Base-by-base conservation (phyloP, 2,797 vertebrate species). In the Notoglanidium macrostoma region DNA sequence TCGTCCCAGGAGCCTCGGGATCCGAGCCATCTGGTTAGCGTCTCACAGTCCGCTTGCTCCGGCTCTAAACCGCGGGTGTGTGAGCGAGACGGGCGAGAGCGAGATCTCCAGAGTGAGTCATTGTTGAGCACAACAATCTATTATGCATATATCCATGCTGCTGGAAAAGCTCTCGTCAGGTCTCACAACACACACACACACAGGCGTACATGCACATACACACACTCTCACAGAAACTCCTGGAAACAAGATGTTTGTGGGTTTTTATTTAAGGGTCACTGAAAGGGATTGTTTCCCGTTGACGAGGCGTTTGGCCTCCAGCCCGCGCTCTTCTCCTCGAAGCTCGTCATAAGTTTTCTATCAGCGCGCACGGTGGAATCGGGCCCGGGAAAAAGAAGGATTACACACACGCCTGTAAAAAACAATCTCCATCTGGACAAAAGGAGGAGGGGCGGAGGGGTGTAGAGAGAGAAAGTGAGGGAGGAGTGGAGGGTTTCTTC, bases 381-480 rank as follows among this genome's bases (percentile, higher is more conserved):
- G 55, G 74, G 85, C 84, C 77, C 89, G 82, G 90, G 89, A 91
- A 91, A 89, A 90, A 92, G 90, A 88, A 82, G 91, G 93, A 94
- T 94, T 94, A 94, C 90, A 93, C 91, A 93, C 92, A 92, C 90
- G 87, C 89, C 94, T 88, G 91, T 92, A 92, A 92, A 94, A 92
- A 95, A 96, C 93, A 91, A 94, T 93, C 94, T 94, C 94, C 95
- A 95, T 95, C 93, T 95, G 95, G 94, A 93, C 91, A 84, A 87
- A 90, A 90, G 91, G 86, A 86, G 85, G 67, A 84, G 89, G 85
- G 86, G 86, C 82, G 87, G 82, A 44, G 87, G 63, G 54, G 76
- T 87, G 51, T 72, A 49, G 70, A 83, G 83, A 76, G 49, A 74
- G 44, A 57, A 57, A 84, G 19, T 72, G 87, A 89, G 88, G 85